Percentiles rank a stretch among this genome's conserved stretches.
Conservation (phyloP, 1,140 invertebrate species). For the Drosophila willistoni region DNA sequence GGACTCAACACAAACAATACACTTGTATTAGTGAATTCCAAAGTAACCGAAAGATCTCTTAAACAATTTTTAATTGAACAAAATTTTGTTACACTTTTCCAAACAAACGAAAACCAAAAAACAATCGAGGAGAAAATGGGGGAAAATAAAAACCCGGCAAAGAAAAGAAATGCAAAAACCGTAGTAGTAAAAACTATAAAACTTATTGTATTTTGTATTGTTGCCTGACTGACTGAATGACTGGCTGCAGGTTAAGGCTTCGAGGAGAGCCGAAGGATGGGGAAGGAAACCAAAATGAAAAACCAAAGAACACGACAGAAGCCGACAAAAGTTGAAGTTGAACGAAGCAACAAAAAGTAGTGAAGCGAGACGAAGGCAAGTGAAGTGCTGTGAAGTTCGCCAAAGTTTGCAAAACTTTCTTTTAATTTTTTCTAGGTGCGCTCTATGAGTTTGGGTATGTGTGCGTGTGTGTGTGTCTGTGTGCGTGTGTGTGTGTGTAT, state of each 20-base stretch:
- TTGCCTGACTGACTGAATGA: slow-evolving; percentile 25
- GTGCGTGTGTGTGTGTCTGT: not conserved
- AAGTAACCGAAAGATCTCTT: not conserved
- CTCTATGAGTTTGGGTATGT: not conserved
- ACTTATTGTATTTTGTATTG: slow-evolving; percentile 51
- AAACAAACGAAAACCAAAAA: not conserved
- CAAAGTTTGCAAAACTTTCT: slow-evolving; percentile 10
- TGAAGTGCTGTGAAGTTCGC: slow-evolving; percentile 12
- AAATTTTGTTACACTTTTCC: slow-evolving; percentile 4
- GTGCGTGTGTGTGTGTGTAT: not conserved
- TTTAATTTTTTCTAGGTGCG: slow-evolving; percentile 6
- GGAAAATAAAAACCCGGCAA: not conserved
- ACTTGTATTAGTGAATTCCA: not conserved
- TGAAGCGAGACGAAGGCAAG: slow-evolving; percentile 9
- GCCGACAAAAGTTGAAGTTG: slow-evolving; percentile 34
- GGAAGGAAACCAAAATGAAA: slow-evolving; percentile 34
- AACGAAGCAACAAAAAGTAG: slow-evolving; percentile 16
- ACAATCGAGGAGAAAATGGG: not conserved
- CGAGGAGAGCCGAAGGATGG: not conserved
- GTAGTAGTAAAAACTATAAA: slow-evolving; percentile 33
- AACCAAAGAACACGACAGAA: slow-evolving; percentile 39
- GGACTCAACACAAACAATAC: no score
- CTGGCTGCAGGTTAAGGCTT: not conserved
- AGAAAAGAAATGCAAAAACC: not conserved
- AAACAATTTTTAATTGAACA: slow-evolving; percentile 10